Evolutionary conservation across 2,797 vertebrate genomes (phyloP).

Genomic region (Lates japonicus): DNA sequence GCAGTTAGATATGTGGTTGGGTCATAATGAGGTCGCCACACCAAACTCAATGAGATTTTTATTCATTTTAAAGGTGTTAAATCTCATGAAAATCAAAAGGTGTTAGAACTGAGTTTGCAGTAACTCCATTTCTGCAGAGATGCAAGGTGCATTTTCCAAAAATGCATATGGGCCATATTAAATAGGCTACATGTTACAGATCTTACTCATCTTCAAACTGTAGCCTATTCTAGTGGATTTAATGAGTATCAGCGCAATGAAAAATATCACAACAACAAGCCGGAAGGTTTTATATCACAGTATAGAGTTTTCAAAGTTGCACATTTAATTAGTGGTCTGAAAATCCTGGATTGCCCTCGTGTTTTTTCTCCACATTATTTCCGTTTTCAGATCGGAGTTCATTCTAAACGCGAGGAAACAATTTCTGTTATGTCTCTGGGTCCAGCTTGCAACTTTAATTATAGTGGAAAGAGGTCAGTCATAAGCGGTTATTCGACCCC

Average conservation of each 20-base stretch:
- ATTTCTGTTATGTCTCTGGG: conserved; percentile 58
- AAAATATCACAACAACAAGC: not conserved
- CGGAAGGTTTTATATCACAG: not conserved
- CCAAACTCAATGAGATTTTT: too few relatives aligned
- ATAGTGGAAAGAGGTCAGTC: conserved; percentile 77
- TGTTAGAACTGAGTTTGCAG: not conserved
- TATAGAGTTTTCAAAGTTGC: not conserved
- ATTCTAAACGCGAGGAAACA: conserved; percentile 58
- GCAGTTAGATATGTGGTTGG: not conserved
- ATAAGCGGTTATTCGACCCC: conserved; percentile 58
- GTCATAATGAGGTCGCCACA: not conserved
- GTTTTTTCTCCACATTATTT: conserved; percentile 15
- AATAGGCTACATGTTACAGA: not conserved
- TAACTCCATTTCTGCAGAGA: not conserved
- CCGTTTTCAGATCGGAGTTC: conserved; percentile 24
- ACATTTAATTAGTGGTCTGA: not conserved
- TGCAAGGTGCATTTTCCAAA: too few relatives aligned
- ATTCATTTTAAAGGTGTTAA: not conserved
- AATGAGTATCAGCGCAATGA: too few relatives aligned
- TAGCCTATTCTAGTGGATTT: not conserved
- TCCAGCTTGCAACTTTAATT: conserved; percentile 75
- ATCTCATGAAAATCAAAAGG: not conserved
- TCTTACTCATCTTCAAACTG: not conserved
- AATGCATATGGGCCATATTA: not conserved
- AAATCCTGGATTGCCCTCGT: not conserved